Evolutionary conservation across 2,888 invertebrate genomes (phyloP).

Genomic region (Drosophila longiperda): DNA sequence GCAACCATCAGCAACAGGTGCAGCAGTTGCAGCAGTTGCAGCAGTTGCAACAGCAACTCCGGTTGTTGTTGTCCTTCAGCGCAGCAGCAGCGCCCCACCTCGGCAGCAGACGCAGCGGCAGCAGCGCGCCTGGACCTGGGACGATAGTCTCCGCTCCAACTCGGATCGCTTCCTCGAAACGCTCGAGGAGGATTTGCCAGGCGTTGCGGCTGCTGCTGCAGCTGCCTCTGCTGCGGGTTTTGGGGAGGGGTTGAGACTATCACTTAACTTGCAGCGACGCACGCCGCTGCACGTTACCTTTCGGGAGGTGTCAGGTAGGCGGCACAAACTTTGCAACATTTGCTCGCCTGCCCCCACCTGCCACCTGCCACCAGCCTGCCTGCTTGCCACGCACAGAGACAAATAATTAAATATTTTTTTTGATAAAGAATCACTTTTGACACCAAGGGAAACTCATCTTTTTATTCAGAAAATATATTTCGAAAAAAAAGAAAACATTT

Average conservation of each 20-base stretch:
- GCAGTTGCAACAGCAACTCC: conserved; percentile 21
- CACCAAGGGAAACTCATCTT: no score
- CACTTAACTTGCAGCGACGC: conserved; percentile 62
- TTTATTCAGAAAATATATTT: not conserved
- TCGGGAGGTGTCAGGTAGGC: conserved; percentile 61
- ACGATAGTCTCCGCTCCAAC: conserved; percentile 84
- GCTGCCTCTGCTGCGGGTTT: conserved; percentile 21
- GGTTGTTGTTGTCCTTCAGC: conserved; percentile 10
- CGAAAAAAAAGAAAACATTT: no score
- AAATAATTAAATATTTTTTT: not conserved
- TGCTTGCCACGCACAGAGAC: conserved; percentile 23
- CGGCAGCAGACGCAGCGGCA: conserved; percentile 25
- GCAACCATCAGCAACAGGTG: conserved; percentile 6
- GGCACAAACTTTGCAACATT: conserved; percentile 19
- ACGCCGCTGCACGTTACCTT: conserved; percentile 69
- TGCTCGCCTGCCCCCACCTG: conserved; percentile 17
- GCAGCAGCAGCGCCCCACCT: conserved; percentile 31
- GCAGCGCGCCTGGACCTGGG: conserved; percentile 83
- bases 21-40: conserved; percentile 14
- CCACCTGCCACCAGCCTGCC: not conserved
- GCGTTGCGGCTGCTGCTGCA: conserved; percentile 18
- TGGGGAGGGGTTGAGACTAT: conserved; percentile 29
- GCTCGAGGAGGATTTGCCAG: conserved; percentile 79
- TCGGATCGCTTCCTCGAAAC: conserved; percentile 84
- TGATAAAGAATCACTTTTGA: no score